Conservation (phyloP, 2,797 vertebrate genomes). For the Xerus rutilus region DNA sequence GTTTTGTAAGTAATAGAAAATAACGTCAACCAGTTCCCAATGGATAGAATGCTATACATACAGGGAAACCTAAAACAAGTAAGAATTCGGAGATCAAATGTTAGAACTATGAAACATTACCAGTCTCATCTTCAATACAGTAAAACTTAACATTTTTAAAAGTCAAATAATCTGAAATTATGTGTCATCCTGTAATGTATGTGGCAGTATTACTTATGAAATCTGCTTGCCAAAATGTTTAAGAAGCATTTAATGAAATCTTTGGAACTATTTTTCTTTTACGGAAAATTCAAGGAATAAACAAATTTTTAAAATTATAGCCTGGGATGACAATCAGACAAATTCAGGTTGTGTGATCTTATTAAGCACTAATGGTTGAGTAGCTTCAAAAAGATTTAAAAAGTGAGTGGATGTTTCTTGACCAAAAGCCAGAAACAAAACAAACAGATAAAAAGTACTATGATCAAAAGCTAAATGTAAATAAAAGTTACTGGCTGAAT, state of each 20-base stretch:
- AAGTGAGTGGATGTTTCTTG: not conserved
- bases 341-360: not conserved
- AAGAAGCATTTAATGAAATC: not conserved
- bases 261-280: not conserved
- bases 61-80: not conserved
- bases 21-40: not conserved
- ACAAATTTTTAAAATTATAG: constrained; percentile 27
- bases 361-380: not conserved
- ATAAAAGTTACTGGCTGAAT: not conserved
- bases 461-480: not conserved
- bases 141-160: not conserved
- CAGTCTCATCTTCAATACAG: not conserved
- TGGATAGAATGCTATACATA: not conserved
- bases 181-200: not conserved
- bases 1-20: not conserved
- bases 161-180: not conserved
- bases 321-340: not conserved
- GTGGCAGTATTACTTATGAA: not conserved
- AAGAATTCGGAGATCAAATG: not conserved
- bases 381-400: not conserved
- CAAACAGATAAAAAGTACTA: not conserved
- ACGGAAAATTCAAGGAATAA: not conserved
- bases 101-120: not conserved
- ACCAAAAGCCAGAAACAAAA: not conserved
- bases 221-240: not conserved